Evolutionary conservation across 1,140 invertebrate species (phyloP).

Genomic region (Apis florea): DNA sequence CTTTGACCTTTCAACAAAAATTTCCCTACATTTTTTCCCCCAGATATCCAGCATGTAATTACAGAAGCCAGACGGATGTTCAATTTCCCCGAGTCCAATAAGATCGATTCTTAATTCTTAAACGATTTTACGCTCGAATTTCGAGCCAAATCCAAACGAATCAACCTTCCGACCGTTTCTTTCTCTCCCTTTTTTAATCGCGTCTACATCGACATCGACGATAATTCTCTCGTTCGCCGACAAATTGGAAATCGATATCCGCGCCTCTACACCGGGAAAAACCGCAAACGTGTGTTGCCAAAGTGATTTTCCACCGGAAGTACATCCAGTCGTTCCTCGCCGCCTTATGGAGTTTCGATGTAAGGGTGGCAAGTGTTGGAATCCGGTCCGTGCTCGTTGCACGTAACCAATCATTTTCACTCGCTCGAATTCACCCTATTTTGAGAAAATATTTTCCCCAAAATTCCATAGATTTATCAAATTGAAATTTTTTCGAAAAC

Average conservation of each 20-base stretch:
- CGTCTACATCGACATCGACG: slow-evolving; percentile 29
- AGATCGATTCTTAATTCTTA: slow-evolving; percentile 35
- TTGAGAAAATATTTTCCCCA: too few species aligned
- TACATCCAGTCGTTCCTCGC: neutral
- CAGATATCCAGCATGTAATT: neutral
- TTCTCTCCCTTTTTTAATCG: slow-evolving; percentile 8
- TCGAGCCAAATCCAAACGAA: slow-evolving; percentile 9
- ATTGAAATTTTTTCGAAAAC: too few species aligned
- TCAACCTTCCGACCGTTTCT: slow-evolving; percentile 2
- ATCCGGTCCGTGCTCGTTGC: neutral
- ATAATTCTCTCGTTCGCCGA: slow-evolving; percentile 54
- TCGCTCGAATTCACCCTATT: too few species aligned
- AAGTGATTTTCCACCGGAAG: neutral
- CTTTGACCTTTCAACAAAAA: neutral
- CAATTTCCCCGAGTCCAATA: neutral
- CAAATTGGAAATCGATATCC: slow-evolving; percentile 69
- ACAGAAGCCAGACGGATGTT: neutral
- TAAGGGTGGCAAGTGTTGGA: too few species aligned
- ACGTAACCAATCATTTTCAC: too few species aligned
- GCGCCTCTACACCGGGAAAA: neutral
- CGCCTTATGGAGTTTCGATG: neutral
- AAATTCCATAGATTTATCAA: too few species aligned
- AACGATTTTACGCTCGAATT: slow-evolving; percentile 29
- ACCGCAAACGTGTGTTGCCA: slow-evolving; percentile 20
- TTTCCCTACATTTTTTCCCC: neutral